A percentile compares a stretch with the other conserved stretches of the same genome.
These are phyloP conservation scores for Cyprinodon diabolis DNA, from an alignment of 2,797 vertebrate genomes.

Conservation along the genomic window DNA sequence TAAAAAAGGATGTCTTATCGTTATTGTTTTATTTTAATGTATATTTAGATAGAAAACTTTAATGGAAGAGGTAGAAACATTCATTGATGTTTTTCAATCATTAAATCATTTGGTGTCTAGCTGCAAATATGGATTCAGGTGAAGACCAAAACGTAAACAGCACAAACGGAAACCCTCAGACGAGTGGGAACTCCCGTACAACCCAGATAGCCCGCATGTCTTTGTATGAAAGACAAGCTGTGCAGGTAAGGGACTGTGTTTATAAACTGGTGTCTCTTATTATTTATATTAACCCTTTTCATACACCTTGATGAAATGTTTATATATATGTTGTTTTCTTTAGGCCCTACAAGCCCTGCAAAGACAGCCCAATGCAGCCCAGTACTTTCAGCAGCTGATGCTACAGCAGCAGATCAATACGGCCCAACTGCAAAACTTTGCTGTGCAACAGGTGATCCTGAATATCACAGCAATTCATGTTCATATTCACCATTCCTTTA, in stretches of 20 bases:
- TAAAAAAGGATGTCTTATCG: background rate
- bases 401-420: conserved; percentile 96
- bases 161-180: conserved; percentile 86
- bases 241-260: conserved; percentile 84
- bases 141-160: conserved; percentile 93
- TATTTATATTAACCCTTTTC: background rate
- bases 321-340: conserved; percentile 49
- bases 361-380: conserved; percentile 96
- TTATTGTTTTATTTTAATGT: background rate
- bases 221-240: conserved; percentile 95
- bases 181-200: conserved; percentile 89
- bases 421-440: conserved; percentile 94
- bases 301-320: background rate
- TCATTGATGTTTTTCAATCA: conserved; percentile 1
- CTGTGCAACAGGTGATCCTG: conserved; percentile 92
- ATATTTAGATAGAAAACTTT: background rate
- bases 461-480: background rate
- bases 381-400: conserved; percentile 99
- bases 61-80: background rate
- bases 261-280: background rate
- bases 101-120: conserved; percentile 6
- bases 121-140: conserved; percentile 89
- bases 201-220: conserved; percentile 97
- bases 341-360: conserved; percentile 96
- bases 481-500: background rate